These are phyloP conservation scores for Parotocinclus haroldoi DNA, from an alignment of 2,797 vertebrate genomes.

Conservation along the genomic window DNA sequence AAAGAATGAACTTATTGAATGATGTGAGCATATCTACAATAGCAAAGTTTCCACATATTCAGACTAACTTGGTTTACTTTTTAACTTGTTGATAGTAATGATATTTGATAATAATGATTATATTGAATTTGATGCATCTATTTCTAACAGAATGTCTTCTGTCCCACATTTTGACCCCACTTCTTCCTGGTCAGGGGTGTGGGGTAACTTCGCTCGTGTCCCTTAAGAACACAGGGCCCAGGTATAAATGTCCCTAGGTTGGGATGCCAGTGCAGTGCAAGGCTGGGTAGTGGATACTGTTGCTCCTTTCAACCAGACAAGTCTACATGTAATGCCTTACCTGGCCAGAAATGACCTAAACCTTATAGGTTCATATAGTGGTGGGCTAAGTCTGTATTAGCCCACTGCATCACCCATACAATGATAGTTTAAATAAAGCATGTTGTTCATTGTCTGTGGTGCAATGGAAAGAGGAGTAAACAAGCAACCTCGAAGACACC, in stretches of 20 bases:
- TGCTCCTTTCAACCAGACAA: no score
- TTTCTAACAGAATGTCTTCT: constrained; percentile 4
- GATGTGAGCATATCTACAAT: not conserved
- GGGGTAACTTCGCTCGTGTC: no score
- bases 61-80: constrained; percentile 1
- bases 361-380: no score
- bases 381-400: no score
- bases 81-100: constrained; percentile 10
- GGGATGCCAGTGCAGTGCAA: no score
- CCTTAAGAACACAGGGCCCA: no score
- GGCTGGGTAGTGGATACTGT: no score
- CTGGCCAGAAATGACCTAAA: no score
- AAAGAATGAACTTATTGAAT: not conserved
- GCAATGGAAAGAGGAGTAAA: constrained; percentile 20
- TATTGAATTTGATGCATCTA: constrained; percentile 28
- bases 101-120: constrained; percentile 28
- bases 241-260: no score
- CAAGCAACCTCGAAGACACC: constrained; percentile 41
- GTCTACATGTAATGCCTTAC: no score
- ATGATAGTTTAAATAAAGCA: constrained; percentile 4
- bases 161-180: no score
- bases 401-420: not conserved
- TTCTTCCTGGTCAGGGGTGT: no score
- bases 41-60: not conserved
- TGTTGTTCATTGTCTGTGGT: constrained; percentile 26